Evolutionary conservation across 1,140 invertebrate genomes (phyloP).

Genomic region (Ganaspis sp.): DNA sequence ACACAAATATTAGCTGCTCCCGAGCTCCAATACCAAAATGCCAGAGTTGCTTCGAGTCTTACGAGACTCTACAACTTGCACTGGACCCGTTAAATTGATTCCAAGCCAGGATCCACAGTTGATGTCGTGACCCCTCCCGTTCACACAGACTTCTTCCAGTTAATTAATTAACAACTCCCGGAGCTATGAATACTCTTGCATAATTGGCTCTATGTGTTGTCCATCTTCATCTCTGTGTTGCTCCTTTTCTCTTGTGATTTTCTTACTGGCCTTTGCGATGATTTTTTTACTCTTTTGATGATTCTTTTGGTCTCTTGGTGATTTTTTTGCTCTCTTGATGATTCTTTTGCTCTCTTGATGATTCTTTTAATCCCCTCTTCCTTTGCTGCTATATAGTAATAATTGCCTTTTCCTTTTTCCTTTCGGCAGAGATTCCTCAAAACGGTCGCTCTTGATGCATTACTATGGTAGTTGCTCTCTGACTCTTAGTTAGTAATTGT

Average conservation of each 20-base stretch:
- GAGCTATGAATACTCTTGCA: neutral
- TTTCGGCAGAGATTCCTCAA: too few relatives aligned
- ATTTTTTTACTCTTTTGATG: too few relatives aligned
- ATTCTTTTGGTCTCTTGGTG: too few relatives aligned
- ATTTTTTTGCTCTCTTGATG: too few relatives aligned
- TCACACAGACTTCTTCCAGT: constrained; percentile 26
- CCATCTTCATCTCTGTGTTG: neutral
- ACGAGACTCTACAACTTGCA: constrained; percentile 12
- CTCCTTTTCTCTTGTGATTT: neutral
- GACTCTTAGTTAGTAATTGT: too few relatives aligned
- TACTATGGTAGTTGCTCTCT: too few relatives aligned
- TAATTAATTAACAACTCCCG: neutral
- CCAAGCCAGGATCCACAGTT: constrained; percentile 40
- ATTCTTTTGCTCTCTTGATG: too few relatives aligned
- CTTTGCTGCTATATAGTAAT: too few relatives aligned
- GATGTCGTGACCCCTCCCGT: constrained; percentile 42
- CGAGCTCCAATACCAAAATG: neutral
- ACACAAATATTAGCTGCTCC: constrained; percentile 25
- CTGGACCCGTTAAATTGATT: constrained; percentile 61
- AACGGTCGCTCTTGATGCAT: too few relatives aligned
- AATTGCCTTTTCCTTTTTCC: too few relatives aligned
- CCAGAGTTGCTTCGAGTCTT: neutral
- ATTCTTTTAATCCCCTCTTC: too few relatives aligned
- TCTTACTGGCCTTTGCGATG: too few relatives aligned
- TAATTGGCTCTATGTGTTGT: neutral